Evolutionary conservation across 2,797 vertebrate genomes (phyloP).

Genomic region (Gymnoscopelus microlampas): DNA sequence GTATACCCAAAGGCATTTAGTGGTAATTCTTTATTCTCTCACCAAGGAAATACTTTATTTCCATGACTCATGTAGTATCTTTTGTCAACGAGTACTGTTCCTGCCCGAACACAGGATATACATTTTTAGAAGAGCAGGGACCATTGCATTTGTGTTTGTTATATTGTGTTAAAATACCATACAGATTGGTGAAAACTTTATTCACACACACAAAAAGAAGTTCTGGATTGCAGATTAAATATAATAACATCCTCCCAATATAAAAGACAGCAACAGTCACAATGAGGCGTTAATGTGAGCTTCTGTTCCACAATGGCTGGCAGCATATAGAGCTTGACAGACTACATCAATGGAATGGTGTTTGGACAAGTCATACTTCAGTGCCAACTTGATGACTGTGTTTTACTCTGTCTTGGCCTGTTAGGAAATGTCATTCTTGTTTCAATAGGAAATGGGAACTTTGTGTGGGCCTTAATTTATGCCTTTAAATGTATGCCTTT

Average conservation of each 20-base stretch:
- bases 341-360: constrained; percentile 25
- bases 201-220: constrained; percentile 5
- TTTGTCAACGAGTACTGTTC: no score
- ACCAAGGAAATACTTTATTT: no score
- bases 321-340: neutral
- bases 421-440: constrained; percentile 49
- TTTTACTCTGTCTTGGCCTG: constrained; percentile 41
- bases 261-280: constrained; percentile 25
- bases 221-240: neutral
- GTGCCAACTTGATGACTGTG: constrained; percentile 29
- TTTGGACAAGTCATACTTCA: constrained; percentile 30
- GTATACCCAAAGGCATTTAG: no score
- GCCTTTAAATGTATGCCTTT: constrained; percentile 18
- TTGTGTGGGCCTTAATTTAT: neutral
- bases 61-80: no score
- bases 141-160: no score
- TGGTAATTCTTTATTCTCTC: no score
- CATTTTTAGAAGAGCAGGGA: no score
- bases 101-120: no score
- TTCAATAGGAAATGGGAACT: constrained; percentile 15
- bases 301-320: neutral
- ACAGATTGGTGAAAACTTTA: constrained; percentile 22
- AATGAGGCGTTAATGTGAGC: constrained; percentile 9
- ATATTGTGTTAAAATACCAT: no score
- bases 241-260: constrained; percentile 21